Percentiles rank a stretch among this genome's conserved stretches.
Conservation (phyloP, 2,113 vertebrate genomes). For the Sminthopsis crassicaudata region DNA sequence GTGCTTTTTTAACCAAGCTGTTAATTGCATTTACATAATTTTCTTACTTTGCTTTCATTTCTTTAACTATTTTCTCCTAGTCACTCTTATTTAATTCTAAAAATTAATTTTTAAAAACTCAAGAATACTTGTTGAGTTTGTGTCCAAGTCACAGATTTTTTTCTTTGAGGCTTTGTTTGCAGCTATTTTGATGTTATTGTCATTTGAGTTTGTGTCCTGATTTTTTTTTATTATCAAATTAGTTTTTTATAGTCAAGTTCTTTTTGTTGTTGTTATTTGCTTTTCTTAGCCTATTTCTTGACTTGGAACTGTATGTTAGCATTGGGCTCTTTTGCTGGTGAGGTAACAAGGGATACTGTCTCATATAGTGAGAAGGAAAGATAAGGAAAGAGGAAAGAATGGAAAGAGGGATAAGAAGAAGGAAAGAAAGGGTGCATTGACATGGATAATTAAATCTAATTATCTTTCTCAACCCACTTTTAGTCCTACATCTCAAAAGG, state of each 20-base stretch:
- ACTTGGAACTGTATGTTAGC: no score
- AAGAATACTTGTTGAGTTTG: background rate
- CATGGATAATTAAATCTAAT: background rate
- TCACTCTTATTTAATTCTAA: background rate
- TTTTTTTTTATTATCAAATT: no score
- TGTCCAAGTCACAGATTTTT: background rate
- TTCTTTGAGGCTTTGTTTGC: background rate
- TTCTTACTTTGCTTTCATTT: background rate
- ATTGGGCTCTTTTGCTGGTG: no score
- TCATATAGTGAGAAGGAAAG: background rate
- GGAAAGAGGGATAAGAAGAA: background rate
- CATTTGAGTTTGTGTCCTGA: no score
- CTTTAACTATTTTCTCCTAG: background rate
- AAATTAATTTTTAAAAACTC: background rate
- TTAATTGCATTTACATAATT: background rate
- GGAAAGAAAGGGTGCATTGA: background rate
- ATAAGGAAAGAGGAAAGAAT: background rate
- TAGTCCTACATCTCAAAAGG: background rate
- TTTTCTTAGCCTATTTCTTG: no score
- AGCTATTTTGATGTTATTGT: background rate
- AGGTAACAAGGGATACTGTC: no score
- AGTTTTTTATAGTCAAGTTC: no score
- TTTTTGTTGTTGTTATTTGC: no score
- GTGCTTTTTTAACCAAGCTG: background rate
- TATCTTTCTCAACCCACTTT: background rate